A percentile compares a stretch with the other conserved stretches of the same genome.
Evolutionary conservation across 2,797 vertebrate species (phyloP).

Genomic region (Smutsia temminckii): DNA sequence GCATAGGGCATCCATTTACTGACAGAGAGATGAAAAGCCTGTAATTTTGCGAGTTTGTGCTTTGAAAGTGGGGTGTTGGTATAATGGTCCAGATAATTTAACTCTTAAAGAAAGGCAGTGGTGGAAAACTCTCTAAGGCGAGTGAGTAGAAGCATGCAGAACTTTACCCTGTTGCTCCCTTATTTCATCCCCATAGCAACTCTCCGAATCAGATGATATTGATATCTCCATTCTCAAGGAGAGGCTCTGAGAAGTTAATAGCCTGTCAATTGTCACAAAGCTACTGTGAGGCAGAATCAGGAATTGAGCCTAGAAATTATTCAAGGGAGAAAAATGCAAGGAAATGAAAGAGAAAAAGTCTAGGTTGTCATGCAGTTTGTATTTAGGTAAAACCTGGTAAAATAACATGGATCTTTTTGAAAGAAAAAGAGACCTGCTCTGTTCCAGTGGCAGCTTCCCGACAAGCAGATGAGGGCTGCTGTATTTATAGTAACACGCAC

Average conservation of each 20-base stretch:
- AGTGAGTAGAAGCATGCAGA: neutral
- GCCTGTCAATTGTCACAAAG: neutral
- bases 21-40: slow-evolving; percentile 24
- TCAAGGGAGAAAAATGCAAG: slow-evolving; percentile 27
- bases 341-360: neutral
- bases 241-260: neutral
- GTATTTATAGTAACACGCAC: neutral
- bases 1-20: neutral
- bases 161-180: neutral
- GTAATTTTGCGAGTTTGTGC: slow-evolving; percentile 7
- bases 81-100: neutral
- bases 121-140: neutral
- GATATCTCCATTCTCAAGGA: neutral
- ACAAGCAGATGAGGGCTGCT: neutral
- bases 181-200: neutral
- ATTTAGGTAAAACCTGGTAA: slow-evolving; percentile 8
- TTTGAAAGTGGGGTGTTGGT: neutral
- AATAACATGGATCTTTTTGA: neutral
- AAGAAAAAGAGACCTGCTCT: neutral
- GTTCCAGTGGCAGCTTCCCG: neutral
- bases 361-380: neutral
- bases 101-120: slow-evolving; percentile 9
- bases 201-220: neutral
- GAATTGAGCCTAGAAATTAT: neutral
- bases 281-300: neutral